Evolutionary conservation across 1,140 invertebrate genomes (phyloP).

Genomic region (Drosophila grimshawi): DNA sequence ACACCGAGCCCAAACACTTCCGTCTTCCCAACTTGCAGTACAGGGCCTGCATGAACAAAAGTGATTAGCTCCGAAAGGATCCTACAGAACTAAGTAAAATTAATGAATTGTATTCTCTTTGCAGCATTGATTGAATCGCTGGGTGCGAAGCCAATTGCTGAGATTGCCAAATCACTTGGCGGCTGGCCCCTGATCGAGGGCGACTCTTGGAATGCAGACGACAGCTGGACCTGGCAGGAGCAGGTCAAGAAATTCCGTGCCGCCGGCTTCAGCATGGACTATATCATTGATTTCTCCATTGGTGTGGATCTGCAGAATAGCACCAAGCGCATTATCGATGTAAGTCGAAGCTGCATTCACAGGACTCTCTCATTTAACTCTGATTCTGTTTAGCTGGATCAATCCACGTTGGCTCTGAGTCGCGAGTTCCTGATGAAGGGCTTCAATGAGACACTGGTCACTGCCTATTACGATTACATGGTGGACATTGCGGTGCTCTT

Average conservation of each 20-base stretch:
- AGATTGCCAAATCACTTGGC: slow-evolving; percentile 91
- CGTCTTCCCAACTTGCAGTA: slow-evolving; percentile 91
- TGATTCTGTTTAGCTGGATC: slow-evolving; percentile 90
- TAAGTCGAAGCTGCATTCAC: slow-evolving; percentile 85
- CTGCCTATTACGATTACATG: slow-evolving; percentile 93
- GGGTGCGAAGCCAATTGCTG: slow-evolving; percentile 89
- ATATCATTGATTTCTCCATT: slow-evolving; percentile 96
- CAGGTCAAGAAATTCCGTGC: slow-evolving; percentile 92
- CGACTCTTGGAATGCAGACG: slow-evolving; percentile 89
- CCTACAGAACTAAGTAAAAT: too few relatives aligned
- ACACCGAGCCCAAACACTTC: slow-evolving; percentile 90
- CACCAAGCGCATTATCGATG: slow-evolving; percentile 93
- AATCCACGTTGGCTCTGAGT: slow-evolving; percentile 94
- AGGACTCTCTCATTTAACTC: slow-evolving; percentile 21
- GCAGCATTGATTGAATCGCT: slow-evolving; percentile 89
- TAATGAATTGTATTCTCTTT: slow-evolving; percentile 37
- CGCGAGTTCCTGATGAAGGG: slow-evolving; percentile 96
- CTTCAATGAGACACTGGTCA: slow-evolving; percentile 90
- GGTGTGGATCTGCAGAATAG: slow-evolving; percentile 96
- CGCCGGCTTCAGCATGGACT: slow-evolving; percentile 94
- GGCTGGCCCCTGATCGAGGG: slow-evolving; percentile 96
- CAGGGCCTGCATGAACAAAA: slow-evolving; percentile 93
- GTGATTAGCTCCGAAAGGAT: slow-evolving; percentile 85
- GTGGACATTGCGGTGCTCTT: slow-evolving; percentile 94
- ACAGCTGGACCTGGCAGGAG: slow-evolving; percentile 91